Evolutionary conservation across 2,797 vertebrate species (phyloP).

Genomic region (Babyrousa celebensis): DNA sequence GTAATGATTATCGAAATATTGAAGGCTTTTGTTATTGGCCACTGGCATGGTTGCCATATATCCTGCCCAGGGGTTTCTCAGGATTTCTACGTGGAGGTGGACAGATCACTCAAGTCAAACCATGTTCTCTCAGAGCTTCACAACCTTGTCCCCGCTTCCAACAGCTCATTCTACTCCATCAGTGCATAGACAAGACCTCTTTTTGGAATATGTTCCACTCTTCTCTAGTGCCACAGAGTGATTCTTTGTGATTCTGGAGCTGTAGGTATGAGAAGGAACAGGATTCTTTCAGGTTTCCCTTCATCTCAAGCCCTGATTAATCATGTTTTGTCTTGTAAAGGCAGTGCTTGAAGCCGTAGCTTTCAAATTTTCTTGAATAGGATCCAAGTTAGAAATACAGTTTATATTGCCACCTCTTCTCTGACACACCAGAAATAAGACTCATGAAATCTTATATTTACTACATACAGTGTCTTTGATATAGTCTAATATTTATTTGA

Average conservation of each 20-base stretch:
- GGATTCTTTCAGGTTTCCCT: not conserved
- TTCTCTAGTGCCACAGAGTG: not conserved
- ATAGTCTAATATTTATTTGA: slow-evolving; percentile 4
- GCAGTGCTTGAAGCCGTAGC: not conserved
- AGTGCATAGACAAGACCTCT: not conserved
- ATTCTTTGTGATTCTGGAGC: not conserved
- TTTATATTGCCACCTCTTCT: not conserved
- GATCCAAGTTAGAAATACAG: not conserved
- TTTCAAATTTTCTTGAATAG: slow-evolving; percentile 19
- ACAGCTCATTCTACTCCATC: not conserved
- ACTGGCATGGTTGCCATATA: not conserved
- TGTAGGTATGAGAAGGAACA: not conserved
- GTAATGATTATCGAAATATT: not conserved
- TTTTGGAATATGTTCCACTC: not conserved
- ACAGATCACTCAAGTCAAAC: not conserved
- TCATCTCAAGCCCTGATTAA: not conserved
- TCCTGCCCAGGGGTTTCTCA: not conserved
- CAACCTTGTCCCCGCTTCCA: not conserved
- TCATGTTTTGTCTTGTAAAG: not conserved
- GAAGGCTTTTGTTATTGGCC: not conserved
- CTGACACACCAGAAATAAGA: not conserved
- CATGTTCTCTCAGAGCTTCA: not conserved
- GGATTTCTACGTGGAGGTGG: not conserved
- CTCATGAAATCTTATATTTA: slow-evolving; percentile 2
- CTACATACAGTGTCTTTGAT: not conserved